Evolutionary conservation across 2,113 vertebrate genomes (phyloP).

Genomic region (Pituophis catenifer): DNA sequence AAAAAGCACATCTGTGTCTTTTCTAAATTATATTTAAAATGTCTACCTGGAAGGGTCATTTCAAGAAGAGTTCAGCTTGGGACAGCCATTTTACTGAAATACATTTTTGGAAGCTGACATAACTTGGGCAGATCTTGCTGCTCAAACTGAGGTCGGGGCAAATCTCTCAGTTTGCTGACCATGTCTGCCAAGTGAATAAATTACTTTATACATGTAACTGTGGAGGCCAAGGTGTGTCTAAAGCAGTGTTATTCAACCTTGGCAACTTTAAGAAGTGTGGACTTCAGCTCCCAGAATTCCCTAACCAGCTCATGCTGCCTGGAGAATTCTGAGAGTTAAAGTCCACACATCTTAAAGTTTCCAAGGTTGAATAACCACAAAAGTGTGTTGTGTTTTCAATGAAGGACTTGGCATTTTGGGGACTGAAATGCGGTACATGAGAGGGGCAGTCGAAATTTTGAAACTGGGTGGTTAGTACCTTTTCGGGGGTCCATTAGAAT

Average conservation of each 20-base stretch:
- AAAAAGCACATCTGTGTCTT: background rate
- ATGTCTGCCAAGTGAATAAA: background rate
- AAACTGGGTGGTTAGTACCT: too few species aligned
- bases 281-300: too few species aligned
- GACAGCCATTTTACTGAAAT: background rate
- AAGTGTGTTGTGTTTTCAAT: background rate
- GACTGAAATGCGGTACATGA: background rate
- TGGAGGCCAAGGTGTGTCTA: background rate
- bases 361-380: background rate
- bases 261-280: too few species aligned
- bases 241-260: background rate
- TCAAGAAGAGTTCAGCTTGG: background rate
- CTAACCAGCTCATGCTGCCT: background rate
- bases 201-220: background rate
- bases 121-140: background rate
- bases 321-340: too few species aligned
- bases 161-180: background rate
- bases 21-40: background rate
- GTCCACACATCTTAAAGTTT: too few species aligned
- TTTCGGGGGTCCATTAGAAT: too few species aligned
- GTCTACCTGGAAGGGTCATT: background rate
- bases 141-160: background rate
- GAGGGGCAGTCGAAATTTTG: too few species aligned
- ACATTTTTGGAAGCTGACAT: background rate
- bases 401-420: background rate